phyloP scores from a whole-genome alignment of 2,888 invertebrate species.

The Drosophila meridiana region DNA sequence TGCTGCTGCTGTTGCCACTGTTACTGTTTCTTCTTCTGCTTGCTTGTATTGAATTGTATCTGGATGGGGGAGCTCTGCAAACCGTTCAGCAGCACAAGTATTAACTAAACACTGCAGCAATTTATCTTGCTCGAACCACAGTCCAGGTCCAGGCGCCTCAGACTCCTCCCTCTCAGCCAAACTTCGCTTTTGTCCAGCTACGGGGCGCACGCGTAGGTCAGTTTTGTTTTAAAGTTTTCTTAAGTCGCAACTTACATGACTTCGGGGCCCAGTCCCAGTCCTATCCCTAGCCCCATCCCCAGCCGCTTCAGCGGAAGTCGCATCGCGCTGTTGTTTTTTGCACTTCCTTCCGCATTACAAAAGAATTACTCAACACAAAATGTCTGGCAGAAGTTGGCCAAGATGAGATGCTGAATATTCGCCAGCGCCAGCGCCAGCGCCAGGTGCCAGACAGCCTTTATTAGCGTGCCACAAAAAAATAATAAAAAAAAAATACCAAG shows the following conservation, averaged over 20 bases:
- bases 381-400: conserved; percentile 67
- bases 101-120: conserved; percentile 81
- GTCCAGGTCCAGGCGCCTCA: not conserved
- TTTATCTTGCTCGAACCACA: conserved; percentile 62
- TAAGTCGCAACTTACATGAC: conserved; percentile 41
- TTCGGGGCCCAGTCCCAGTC: not conserved
- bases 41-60: conserved; percentile 49
- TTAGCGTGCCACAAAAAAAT: conserved; percentile 24
- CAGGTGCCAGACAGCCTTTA: conserved; percentile 48
- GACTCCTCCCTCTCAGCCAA: conserved; percentile 19
- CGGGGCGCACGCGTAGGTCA: conserved; percentile 66
- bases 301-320: conserved; percentile 53
- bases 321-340: conserved; percentile 64
- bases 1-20: not conserved
- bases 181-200: conserved; percentile 20
- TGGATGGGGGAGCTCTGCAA: conserved; percentile 12
- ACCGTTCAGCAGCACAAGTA: conserved; percentile 56
- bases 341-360: conserved; percentile 80
- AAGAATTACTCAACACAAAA: conserved; percentile 78
- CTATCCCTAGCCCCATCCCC: not conserved
- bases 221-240: conserved; percentile 74
- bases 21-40: conserved; percentile 37
- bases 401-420: conserved; percentile 43
- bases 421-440: conserved; percentile 21
- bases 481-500: conserved; percentile 9